These are phyloP conservation scores for Argynnis bischoffii DNA, from an alignment of 2,888 invertebrate species.

Conservation along the genomic window DNA sequence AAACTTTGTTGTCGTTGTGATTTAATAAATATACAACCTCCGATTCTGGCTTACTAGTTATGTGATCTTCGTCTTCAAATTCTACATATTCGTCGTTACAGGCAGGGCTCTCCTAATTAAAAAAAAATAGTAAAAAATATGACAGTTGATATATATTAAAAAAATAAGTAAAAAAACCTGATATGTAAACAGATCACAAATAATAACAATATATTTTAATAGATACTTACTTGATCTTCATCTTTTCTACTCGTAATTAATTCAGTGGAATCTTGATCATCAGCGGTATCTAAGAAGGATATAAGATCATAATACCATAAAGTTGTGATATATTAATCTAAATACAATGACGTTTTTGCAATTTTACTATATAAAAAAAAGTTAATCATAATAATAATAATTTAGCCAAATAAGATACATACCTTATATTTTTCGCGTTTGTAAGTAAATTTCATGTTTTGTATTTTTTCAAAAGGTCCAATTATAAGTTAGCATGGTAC, in stretches of 20 bases:
- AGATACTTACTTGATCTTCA: constrained; percentile 4
- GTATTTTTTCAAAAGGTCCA: constrained; percentile 22
- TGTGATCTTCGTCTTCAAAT: no score
- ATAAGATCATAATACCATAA: constrained; percentile 50
- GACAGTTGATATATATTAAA: no score
- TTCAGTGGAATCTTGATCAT: background rate
- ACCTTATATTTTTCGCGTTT: constrained; percentile 43
- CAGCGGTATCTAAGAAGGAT: constrained; percentile 29
- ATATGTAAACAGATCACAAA: background rate
- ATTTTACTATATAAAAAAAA: background rate
- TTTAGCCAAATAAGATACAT: background rate
- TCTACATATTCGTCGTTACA: no score
- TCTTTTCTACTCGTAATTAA: background rate
- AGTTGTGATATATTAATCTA: constrained; percentile 34
- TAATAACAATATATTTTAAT: background rate
- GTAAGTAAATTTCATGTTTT: constrained; percentile 42
- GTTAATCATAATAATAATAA: background rate
- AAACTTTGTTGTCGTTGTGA: no score
- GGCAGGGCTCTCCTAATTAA: no score
- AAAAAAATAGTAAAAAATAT: no score
- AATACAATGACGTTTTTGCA: no score
- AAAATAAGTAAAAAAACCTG: no score
- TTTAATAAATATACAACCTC: no score
- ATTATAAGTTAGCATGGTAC: no score
- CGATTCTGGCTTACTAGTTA: no score